Evolutionary conservation across 1,140 invertebrate genomes (phyloP), one percentile per base, ranked within the genome.

Genomic region (Andrena cerasifolii): DNA sequence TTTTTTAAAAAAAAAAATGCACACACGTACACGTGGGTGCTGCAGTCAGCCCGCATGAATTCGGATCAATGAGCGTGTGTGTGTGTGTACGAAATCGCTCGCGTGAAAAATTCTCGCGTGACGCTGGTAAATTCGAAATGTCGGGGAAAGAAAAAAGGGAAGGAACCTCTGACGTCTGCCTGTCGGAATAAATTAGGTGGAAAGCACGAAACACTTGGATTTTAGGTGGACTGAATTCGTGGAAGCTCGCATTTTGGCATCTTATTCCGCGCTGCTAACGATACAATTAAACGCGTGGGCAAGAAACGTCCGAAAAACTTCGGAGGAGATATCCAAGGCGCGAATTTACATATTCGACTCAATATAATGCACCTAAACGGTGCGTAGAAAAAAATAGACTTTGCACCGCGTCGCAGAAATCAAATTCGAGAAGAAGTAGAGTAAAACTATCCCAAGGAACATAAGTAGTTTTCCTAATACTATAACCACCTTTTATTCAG

Each of bases 41-140:
- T 24, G 70, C 56, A 31, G n/a, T 24, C 12, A 4, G 4, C 4
- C 8, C 18, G 1, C 0, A 12, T 28, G 24, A 73, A 63, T 65
- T 40, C 28, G 21, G 59, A 53, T 65, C 31, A 53, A 73, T 33
- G 45, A 26, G 10, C 26, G 53, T 65, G 51, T 63, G 65, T 33
- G 45, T n/a, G 10, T 24, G 53, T 65, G 51, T 63, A 26, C 26
- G 51, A 53, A 73, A 10, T 3, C 36, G 12, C 47, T 73, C 33
- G 47, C 21, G 45, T 63, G 70, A 53, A 63, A 63, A 63, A 63
- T 73, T 26, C 18, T 73, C 36, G 70, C 58, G 47, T 73, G 71
- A 63, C 58, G 7, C 10, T 31, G 33, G 31, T 7, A 28, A 63
- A 65, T 73, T 73, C 65, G 31, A 63, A 65, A 26, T 21, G 10